phyloP scores from a whole-genome alignment of 2,888 invertebrate genomes.

The Agriopis aurantiaria region DNA sequence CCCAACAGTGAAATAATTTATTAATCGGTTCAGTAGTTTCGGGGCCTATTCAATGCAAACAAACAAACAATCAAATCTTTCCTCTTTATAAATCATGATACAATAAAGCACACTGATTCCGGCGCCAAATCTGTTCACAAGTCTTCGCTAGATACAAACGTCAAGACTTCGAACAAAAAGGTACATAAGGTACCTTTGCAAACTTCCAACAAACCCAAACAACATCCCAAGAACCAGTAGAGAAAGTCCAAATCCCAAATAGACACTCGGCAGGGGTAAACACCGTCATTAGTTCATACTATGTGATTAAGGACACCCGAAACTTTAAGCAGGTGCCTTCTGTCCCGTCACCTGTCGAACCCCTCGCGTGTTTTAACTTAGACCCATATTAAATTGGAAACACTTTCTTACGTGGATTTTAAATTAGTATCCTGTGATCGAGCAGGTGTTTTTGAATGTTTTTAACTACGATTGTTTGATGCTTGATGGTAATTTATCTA shows the following conservation, averaged over 20 bases:
- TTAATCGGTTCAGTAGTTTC: no score
- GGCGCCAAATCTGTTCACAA: no score
- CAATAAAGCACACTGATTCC: no score
- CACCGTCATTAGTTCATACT: constrained; percentile 27
- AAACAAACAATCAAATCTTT: no score
- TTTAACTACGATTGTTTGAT: constrained; percentile 11
- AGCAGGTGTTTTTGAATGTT: constrained; percentile 28
- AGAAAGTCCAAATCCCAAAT: constrained; percentile 15
- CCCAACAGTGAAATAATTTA: no score
- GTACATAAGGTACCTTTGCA: neutral
- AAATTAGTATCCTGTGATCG: constrained; percentile 32
- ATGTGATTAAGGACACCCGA: constrained; percentile 35
- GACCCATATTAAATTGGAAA: constrained; percentile 38
- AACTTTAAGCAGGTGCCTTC: constrained; percentile 38
- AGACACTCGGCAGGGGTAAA: constrained; percentile 11
- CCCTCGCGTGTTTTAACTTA: constrained; percentile 29
- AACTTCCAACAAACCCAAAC: constrained; percentile 2
- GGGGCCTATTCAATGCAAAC: no score
- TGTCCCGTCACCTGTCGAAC: constrained; percentile 36
- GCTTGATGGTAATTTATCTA: constrained; percentile 8
- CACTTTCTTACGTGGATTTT: constrained; percentile 37
- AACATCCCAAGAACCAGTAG: constrained; percentile 2
- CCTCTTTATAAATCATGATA: no score
- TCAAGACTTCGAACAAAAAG: neutral
- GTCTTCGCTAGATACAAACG: neutral